These are phyloP conservation scores for Crotalus horridus DNA, from an alignment of 2,113 vertebrate genomes.

Conservation along the genomic window DNA sequence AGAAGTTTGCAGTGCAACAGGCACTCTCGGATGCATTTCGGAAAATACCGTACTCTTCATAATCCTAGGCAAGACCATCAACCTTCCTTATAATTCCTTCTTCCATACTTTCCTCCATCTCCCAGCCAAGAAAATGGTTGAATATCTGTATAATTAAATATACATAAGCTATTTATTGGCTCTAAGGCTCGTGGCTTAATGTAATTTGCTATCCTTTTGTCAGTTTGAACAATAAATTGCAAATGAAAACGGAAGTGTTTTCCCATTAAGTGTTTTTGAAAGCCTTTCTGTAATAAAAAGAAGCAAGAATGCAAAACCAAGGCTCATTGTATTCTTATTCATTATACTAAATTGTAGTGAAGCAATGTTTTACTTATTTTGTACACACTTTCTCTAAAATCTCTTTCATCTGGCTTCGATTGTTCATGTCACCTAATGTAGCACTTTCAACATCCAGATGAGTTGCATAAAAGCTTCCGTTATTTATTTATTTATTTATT, in stretches of 20 bases:
- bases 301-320: neutral
- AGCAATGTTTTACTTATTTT: neutral
- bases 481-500: too few relatives aligned
- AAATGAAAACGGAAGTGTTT: neutral
- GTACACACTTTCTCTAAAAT: neutral
- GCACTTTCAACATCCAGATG: neutral
- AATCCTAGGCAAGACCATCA: conserved; percentile 65
- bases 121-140: neutral
- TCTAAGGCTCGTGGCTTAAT: neutral
- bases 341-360: neutral
- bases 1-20: conserved; percentile 69
- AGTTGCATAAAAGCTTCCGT: neutral
- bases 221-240: neutral
- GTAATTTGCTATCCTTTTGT: neutral
- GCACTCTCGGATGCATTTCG: conserved; percentile 73
- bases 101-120: neutral
- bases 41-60: conserved; percentile 68
- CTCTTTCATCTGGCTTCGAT: neutral
- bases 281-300: neutral
- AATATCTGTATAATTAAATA: neutral
- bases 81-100: neutral
- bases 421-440: neutral
- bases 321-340: neutral
- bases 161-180: neutral
- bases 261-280: neutral